Evolutionary conservation across 2,888 invertebrate genomes (phyloP).

Genomic region (Polydrusus tereticollis): DNA sequence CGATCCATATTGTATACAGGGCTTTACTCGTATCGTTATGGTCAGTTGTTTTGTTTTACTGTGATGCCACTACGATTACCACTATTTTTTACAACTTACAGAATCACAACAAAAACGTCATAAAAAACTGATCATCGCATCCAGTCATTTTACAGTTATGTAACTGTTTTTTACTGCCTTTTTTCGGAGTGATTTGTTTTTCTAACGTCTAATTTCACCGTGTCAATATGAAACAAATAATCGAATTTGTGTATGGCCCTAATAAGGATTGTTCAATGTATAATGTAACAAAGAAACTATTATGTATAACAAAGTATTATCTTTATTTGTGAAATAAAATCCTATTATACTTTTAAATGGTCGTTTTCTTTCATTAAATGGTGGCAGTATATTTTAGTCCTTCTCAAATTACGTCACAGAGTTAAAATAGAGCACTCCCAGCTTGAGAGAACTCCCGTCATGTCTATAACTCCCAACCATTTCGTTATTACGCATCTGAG

Average conservation of each 20-base stretch:
- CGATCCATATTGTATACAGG: neutral
- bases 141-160: neutral
- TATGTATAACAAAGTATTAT: slow-evolving; percentile 41
- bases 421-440: too few species aligned
- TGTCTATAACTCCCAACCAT: too few species aligned
- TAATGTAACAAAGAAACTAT: slow-evolving; percentile 24
- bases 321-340: slow-evolving; percentile 40
- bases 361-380: slow-evolving; percentile 10
- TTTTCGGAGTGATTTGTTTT: slow-evolving; percentile 18
- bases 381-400: too few species aligned
- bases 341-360: slow-evolving; percentile 26
- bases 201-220: slow-evolving; percentile 21
- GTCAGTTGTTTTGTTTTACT: neutral
- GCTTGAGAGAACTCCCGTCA: too few species aligned
- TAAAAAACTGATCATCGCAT: neutral
- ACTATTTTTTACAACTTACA: neutral
- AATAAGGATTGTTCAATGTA: slow-evolving; percentile 41
- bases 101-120: neutral
- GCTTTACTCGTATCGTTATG: neutral
- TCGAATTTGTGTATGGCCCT: slow-evolving; percentile 33
- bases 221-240: slow-evolving; percentile 23
- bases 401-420: too few species aligned
- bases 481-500: too few species aligned
- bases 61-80: neutral
- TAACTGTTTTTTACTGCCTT: slow-evolving; percentile 7